These are phyloP conservation scores for Drosophila neotestacea DNA, from an alignment of 2,888 invertebrate species.

Conservation along the genomic window DNA sequence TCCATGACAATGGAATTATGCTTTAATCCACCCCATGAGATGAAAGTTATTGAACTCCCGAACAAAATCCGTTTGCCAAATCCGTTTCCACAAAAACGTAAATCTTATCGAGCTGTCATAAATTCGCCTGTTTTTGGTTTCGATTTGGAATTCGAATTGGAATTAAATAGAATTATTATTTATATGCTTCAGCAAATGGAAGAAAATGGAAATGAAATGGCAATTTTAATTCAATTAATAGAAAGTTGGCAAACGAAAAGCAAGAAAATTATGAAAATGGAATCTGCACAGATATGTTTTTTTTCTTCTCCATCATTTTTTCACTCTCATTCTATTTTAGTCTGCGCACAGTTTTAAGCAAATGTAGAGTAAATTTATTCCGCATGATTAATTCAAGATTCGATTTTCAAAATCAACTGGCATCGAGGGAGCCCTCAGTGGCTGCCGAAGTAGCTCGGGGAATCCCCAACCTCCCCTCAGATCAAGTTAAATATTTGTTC, in stretches of 20 bases:
- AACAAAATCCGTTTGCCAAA: slow-evolving; percentile 22
- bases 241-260: slow-evolving; percentile 24
- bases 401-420: slow-evolving; percentile 69
- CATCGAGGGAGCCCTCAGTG: slow-evolving; percentile 1
- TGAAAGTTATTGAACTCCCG: slow-evolving; percentile 69
- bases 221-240: slow-evolving; percentile 78
- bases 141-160: slow-evolving; percentile 53
- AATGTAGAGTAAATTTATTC: slow-evolving; percentile 82
- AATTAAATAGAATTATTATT: slow-evolving; percentile 70
- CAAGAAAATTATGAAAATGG: slow-evolving; percentile 9
- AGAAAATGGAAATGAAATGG: slow-evolving; percentile 51
- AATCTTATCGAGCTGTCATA: slow-evolving; percentile 75
- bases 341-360: slow-evolving; percentile 25
- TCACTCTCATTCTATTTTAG: neutral
- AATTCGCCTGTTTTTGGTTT: slow-evolving; percentile 60
- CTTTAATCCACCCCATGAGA: slow-evolving; percentile 60
- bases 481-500: slow-evolving; percentile 75
- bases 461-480: slow-evolving; percentile 4
- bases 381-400: slow-evolving; percentile 83
- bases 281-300: neutral
- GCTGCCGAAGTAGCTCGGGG: slow-evolving; percentile 11
- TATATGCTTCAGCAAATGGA: slow-evolving; percentile 37
- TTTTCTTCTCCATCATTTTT: neutral
- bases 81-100: slow-evolving; percentile 50
- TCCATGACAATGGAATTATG: slow-evolving; percentile 79